Evolutionary conservation across 2,797 vertebrate genomes (phyloP).

Genomic region (Rhynchotus rufescens): DNA sequence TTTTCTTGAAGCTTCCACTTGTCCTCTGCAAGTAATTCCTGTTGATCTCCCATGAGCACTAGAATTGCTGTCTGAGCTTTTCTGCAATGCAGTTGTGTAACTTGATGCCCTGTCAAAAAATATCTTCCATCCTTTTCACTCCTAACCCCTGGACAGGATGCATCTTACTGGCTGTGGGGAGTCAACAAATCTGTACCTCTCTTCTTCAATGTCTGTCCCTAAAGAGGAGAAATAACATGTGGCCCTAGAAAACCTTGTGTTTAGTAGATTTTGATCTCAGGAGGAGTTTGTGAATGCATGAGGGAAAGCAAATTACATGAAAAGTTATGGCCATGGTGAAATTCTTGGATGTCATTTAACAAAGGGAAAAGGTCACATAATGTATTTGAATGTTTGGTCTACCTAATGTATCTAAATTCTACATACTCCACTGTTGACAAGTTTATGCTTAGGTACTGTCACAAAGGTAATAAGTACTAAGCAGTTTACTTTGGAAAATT

Average conservation of each 20-base stretch:
- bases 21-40: not conserved
- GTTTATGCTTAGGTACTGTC: not conserved
- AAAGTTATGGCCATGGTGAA: conserved; percentile 22
- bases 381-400: conserved; percentile 53
- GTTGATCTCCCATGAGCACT: accelerated
- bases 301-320: conserved; percentile 24
- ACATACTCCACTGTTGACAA: not conserved
- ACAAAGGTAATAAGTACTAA: not conserved
- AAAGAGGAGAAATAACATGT: not conserved
- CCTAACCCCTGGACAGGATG: not conserved
- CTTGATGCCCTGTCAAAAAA: not conserved
- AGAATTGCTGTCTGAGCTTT: not conserved
- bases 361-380: conserved; percentile 51
- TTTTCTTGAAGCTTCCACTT: not conserved
- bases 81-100: not conserved
- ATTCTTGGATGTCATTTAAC: conserved; percentile 28
- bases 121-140: not conserved
- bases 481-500: not conserved
- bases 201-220: not conserved
- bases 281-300: not conserved
- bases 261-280: not conserved
- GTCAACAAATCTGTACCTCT: not conserved
- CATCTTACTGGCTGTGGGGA: not conserved
- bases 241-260: not conserved
- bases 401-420: conserved; percentile 7